phyloP scores from a whole-genome alignment of 2,888 invertebrate species.

The Homarus gammarus region DNA sequence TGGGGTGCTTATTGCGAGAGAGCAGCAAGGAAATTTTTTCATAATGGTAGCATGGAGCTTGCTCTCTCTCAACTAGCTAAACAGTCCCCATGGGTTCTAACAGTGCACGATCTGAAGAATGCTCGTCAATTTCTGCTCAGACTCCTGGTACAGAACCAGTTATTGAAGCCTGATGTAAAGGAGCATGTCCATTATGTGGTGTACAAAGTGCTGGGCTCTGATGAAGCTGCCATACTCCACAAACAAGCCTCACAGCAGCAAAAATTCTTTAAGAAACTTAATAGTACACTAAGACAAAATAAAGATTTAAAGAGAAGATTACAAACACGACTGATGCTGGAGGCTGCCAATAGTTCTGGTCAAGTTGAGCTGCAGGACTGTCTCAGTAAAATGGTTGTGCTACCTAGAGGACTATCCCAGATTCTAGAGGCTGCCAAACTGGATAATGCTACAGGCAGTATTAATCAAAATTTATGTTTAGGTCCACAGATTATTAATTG shows the following conservation, averaged over 20 bases:
- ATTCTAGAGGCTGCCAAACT: not conserved
- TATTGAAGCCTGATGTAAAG: conserved; percentile 22
- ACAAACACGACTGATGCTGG: conserved; percentile 33
- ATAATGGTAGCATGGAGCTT: conserved; percentile 10
- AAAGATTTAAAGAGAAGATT: not conserved
- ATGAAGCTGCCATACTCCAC: not conserved
- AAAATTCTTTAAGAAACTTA: not conserved
- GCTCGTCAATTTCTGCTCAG: conserved; percentile 32
- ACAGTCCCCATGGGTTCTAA: not conserved
- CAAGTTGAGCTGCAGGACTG: not conserved
- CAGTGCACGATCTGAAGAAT: conserved; percentile 25
- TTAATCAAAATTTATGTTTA: not conserved
- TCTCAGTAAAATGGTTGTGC: not conserved
- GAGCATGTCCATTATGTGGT: conserved; percentile 31
- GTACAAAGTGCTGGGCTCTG: not conserved
- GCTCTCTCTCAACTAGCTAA: conserved; percentile 11
- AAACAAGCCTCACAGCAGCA: conserved; percentile 27
- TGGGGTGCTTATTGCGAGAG: conserved; percentile 67
- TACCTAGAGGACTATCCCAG: not conserved
- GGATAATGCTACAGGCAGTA: not conserved
- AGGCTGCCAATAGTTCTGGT: conserved; percentile 7
- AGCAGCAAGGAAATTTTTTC: conserved; percentile 14
- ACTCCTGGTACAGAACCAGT: conserved; percentile 47
- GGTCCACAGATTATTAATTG: not conserved
- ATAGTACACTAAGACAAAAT: not conserved